Conservation (phyloP, 2,113 vertebrate genomes). For the Dinomys branickii region DNA sequence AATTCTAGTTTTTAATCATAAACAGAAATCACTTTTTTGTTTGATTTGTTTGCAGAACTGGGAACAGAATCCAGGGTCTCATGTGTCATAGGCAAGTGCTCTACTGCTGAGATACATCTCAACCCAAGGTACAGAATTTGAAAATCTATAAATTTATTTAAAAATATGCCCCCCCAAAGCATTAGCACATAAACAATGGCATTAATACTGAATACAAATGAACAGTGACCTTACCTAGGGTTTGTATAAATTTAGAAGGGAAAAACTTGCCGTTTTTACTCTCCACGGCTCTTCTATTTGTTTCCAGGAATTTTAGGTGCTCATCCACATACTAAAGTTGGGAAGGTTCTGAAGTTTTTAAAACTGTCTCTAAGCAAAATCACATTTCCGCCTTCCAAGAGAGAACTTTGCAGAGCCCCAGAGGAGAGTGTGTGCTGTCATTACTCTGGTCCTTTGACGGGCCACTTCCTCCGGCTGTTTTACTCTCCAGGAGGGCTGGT, state of each 20-base stretch:
- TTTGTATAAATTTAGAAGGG: background rate
- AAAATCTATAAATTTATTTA: background rate
- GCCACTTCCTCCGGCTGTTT: background rate
- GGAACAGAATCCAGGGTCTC: background rate
- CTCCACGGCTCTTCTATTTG: background rate
- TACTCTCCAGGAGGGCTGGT: background rate
- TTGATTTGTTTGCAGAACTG: background rate
- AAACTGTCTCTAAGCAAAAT: background rate
- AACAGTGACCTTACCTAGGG: constrained; percentile 1
- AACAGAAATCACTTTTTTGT: background rate
- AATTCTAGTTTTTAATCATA: constrained; percentile 34
- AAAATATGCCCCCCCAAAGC: background rate
- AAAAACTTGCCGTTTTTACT: constrained; percentile 36
- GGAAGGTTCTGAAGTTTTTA: constrained; percentile 34
- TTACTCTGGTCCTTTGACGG: background rate
- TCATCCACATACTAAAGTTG: background rate
- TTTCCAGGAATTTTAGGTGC: constrained; percentile 40
- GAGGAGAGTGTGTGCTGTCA: background rate
- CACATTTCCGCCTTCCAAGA: background rate
- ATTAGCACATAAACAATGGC: background rate
- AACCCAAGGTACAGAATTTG: background rate
- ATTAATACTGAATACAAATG: constrained; percentile 25
- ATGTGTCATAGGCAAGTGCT: background rate
- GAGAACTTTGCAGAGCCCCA: background rate
- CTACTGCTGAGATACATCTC: background rate